Evolutionary conservation across 2,113 vertebrate genomes (phyloP).

Genomic region (Mormoops blainvillei): DNA sequence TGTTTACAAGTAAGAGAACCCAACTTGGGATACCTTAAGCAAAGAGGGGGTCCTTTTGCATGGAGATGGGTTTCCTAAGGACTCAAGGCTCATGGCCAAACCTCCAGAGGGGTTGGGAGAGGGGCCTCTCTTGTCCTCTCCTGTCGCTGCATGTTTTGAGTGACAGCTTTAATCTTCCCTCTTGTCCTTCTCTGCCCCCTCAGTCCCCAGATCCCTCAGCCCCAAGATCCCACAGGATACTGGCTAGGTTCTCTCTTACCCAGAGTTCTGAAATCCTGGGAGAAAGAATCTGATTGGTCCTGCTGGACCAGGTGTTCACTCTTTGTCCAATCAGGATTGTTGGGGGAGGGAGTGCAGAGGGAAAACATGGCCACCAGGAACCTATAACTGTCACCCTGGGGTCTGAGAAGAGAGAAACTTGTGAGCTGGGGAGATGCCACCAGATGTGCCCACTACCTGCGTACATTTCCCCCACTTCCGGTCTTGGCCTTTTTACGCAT

Average conservation of each 20-base stretch:
- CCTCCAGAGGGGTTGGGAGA: fast-evolving
- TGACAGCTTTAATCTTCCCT: fast-evolving
- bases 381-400: neutral
- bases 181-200: no score
- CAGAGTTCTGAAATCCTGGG: neutral
- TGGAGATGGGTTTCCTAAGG: neutral
- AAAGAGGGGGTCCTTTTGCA: neutral
- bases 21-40: neutral
- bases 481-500: neutral
- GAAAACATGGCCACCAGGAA: neutral
- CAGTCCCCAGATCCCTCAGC: no score
- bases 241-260: neutral
- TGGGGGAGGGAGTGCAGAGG: neutral
- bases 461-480: neutral
- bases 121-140: neutral
- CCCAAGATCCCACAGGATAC: neutral
- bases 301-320: neutral
- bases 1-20: neutral
- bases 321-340: neutral
- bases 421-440: neutral
- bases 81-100: neutral
- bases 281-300: neutral
- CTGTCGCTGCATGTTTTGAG: fast-evolving
- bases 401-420: neutral
- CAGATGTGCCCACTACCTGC: neutral